Conservation (phyloP, 2,888 invertebrate species). For the Drosophila kambysellisi region DNA sequence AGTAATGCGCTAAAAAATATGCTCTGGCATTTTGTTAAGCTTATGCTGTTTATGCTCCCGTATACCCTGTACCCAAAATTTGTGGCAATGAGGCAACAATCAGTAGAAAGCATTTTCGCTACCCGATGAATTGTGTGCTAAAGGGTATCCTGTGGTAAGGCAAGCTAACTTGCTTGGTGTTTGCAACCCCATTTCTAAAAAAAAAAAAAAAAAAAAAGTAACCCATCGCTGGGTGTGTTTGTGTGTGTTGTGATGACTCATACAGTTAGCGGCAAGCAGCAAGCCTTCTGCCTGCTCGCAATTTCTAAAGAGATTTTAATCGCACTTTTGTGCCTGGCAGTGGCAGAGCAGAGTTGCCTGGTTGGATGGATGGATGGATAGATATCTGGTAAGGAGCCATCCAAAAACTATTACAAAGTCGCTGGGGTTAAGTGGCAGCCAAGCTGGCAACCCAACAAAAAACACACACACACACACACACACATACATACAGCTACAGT, state of each 20-base stretch:
- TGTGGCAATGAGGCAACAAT: neutral
- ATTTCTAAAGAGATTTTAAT: constrained; percentile 70
- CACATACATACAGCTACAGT: neutral
- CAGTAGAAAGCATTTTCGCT: neutral
- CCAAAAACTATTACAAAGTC: constrained; percentile 59
- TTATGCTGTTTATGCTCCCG: constrained; percentile 7
- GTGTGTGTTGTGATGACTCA: constrained; percentile 43
- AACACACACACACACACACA: constrained; percentile 2
- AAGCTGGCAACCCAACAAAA: constrained; percentile 21
- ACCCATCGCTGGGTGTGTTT: constrained; percentile 1
- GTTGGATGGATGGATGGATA: constrained; percentile 4
- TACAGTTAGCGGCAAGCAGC: constrained; percentile 14
- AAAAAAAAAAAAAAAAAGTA: neutral
- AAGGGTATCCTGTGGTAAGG: neutral
- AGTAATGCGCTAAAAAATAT: constrained; percentile 68
- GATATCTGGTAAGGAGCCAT: constrained; percentile 40
- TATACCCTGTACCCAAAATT: constrained; percentile 34
- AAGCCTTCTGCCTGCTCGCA: constrained; percentile 19
- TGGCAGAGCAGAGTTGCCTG: constrained; percentile 6
- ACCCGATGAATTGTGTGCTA: neutral
- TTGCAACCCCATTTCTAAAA: constrained; percentile 54
- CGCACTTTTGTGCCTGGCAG: constrained; percentile 30
- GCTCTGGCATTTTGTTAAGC: constrained; percentile 66
- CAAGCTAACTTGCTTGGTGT: neutral
- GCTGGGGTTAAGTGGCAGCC: constrained; percentile 64